Evolutionary conservation across 2,888 invertebrate genomes (phyloP).

Genomic region (Metopia argyrocephala): DNA sequence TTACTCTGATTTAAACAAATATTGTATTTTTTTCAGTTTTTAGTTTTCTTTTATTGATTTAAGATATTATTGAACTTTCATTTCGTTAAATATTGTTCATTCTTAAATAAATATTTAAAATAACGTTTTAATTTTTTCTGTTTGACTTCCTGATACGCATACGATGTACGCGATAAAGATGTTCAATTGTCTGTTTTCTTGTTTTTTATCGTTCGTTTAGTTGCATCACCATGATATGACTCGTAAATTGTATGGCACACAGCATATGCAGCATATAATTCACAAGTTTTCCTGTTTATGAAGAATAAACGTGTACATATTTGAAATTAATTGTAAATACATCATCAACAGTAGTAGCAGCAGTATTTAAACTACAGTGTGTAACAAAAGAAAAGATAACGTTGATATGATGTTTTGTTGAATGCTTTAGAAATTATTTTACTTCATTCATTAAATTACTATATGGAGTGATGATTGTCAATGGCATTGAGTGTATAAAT

Average conservation of each 20-base stretch:
- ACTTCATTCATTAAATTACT: too few species aligned
- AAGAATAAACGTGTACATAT: neutral
- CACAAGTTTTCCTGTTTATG: too few species aligned
- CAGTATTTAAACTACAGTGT: neutral
- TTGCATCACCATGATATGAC: constrained; percentile 40
- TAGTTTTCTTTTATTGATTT: neutral
- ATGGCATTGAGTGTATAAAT: neutral
- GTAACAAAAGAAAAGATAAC: neutral
- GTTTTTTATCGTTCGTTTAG: constrained; percentile 15
- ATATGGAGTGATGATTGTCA: neutral
- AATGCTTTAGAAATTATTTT: too few species aligned
- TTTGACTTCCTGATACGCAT: constrained; percentile 36
- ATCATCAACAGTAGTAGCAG: neutral
- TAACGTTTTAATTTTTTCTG: neutral
- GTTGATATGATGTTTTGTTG: too few species aligned
- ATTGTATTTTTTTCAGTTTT: neutral
- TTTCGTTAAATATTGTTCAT: neutral
- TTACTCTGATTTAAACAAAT: neutral
- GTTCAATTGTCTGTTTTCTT: neutral
- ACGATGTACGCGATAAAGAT: neutral
- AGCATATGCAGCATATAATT: too few species aligned
- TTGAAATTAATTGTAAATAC: neutral
- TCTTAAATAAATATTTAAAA: constrained; percentile 40
- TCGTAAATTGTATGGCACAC: too few species aligned
- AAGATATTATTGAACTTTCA: neutral